Percentiles rank a stretch among this genome's conserved stretches.
phyloP scores from a whole-genome alignment of 2,113 vertebrate species.

The Peromyscus maniculatus region DNA sequence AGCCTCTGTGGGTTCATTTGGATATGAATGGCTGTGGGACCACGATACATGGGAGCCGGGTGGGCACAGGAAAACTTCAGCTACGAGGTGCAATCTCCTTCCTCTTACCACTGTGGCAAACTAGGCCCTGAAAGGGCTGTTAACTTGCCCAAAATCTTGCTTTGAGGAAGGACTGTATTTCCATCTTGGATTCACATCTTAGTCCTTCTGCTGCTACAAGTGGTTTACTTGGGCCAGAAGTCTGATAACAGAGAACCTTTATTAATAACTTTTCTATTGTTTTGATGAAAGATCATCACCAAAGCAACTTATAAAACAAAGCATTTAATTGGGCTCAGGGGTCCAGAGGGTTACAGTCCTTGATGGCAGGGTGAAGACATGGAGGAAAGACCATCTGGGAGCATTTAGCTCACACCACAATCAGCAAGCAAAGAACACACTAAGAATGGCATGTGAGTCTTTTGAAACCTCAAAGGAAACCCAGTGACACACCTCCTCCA shows the following conservation, averaged over 20 bases:
- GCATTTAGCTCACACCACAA: not conserved
- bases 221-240: not conserved
- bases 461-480: not conserved
- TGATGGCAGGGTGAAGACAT: not conserved
- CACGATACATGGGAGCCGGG: no score
- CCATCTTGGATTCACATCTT: not conserved
- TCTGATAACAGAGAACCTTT: not conserved
- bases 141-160: not conserved
- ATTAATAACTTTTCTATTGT: not conserved
- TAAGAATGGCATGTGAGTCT: not conserved
- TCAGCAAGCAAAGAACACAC: not conserved
- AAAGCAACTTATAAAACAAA: not conserved
- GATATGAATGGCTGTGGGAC: no score
- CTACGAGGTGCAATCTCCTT: not conserved
- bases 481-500: not conserved
- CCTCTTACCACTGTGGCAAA: not conserved
- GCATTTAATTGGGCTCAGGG: not conserved
- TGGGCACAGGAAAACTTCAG: no score
- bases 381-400: not conserved
- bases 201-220: not conserved
- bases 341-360: not conserved
- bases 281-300: not conserved
- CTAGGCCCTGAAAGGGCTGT: not conserved
- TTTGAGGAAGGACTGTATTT: not conserved
- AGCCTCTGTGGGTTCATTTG: no score